These are phyloP conservation scores for Pogonomyrmex barbatus DNA, from an alignment of 1,140 invertebrate species.

Conservation along the genomic window DNA sequence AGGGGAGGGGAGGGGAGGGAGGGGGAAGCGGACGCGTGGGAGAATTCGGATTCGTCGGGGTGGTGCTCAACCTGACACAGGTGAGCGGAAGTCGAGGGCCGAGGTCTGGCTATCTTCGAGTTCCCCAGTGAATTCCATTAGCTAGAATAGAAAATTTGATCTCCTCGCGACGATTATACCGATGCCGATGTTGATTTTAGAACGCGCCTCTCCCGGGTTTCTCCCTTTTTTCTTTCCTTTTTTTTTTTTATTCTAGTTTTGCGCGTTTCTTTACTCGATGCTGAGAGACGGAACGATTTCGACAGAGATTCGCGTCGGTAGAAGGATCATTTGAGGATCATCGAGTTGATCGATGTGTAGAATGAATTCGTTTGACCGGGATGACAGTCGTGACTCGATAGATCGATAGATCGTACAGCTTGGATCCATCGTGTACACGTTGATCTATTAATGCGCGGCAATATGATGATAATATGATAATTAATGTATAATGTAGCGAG, in stretches of 20 bases:
- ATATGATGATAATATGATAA: constrained; percentile 41
- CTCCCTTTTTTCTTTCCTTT: background rate
- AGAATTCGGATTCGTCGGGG: constrained; percentile 67
- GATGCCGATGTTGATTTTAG: constrained; percentile 26
- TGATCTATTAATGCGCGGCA: background rate
- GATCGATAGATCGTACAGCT: constrained; percentile 23
- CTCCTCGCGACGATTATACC: constrained; percentile 16
- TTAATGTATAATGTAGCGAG: constrained; percentile 39
- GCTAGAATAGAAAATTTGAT: constrained; percentile 66
- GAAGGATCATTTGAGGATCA: constrained; percentile 23
- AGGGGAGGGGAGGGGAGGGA: constrained; percentile 14
- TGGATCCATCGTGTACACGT: background rate
- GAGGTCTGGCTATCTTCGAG: background rate
- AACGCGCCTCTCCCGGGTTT: background rate
- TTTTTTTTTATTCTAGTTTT: background rate
- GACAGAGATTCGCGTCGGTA: background rate
- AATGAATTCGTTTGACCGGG: constrained; percentile 25
- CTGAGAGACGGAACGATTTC: background rate
- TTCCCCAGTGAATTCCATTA: constrained; percentile 59
- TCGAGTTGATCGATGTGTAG: constrained; percentile 3
- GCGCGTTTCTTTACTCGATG: background rate
- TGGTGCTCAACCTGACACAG: constrained; percentile 75
- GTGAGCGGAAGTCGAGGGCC: constrained; percentile 72
- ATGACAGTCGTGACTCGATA: constrained; percentile 54
- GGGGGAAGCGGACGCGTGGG: constrained; percentile 69